phyloP scores from a whole-genome alignment of 2,797 vertebrate species.

The Anableps anableps region DNA sequence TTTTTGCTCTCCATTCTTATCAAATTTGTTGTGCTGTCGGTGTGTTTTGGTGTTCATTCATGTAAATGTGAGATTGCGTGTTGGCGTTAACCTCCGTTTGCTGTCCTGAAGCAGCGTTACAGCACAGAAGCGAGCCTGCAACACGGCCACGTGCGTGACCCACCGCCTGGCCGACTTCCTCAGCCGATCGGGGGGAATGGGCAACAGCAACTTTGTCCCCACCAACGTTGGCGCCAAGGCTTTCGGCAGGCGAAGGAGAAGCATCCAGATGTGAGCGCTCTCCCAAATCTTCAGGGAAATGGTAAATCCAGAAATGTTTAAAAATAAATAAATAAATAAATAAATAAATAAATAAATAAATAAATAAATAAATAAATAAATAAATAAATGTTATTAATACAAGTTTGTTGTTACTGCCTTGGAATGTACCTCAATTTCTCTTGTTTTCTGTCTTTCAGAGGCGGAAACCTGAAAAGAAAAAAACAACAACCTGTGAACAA shows the following conservation, averaged over 20 bases:
- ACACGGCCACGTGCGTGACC: conserved; percentile 93
- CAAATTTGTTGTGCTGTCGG: conserved; percentile 12
- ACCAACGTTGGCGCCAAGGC: conserved; percentile 92
- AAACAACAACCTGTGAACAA: conserved; percentile 52
- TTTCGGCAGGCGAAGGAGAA: conserved; percentile 92
- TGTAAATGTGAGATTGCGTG: background rate
- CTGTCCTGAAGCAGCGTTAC: conserved; percentile 84
- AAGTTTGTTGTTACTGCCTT: background rate
- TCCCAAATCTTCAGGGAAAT: conserved; percentile 51
- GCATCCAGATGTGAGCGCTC: conserved; percentile 76
- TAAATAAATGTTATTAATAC: background rate
- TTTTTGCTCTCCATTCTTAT: background rate
- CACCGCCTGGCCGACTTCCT: conserved; percentile 94
- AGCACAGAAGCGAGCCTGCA: conserved; percentile 91
- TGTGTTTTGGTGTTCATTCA: background rate
- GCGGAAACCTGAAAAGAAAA: conserved; percentile 58
- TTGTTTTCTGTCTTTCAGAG: conserved; percentile 56
- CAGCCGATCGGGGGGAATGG: conserved; percentile 91
- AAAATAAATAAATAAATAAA: background rate
- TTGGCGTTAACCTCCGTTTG: conserved; percentile 40
- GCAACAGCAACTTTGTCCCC: conserved; percentile 90
- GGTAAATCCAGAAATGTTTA: conserved; percentile 66
- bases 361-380: background rate
- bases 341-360: background rate
- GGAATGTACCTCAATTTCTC: background rate